These are phyloP conservation scores for Protomyctophum bolini DNA, from an alignment of 2,113 vertebrate species.

Conservation along the genomic window DNA sequence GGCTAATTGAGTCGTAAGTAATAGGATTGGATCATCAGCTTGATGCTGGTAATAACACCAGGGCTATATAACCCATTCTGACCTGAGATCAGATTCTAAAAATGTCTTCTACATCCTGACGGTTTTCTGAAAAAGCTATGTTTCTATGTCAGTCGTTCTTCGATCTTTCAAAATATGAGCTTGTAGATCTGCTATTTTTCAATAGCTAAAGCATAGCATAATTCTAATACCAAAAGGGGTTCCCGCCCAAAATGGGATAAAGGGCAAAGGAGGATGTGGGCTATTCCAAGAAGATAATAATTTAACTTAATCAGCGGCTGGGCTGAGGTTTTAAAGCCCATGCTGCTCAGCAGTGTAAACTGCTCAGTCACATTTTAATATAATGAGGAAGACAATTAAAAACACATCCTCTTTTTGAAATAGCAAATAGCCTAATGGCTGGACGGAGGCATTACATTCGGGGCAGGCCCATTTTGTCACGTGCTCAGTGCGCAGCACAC, in stretches of 20 bases:
- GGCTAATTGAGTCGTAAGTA: slow-evolving; percentile 63
- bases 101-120: too few relatives aligned
- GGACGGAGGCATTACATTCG: neutral
- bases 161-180: too few relatives aligned
- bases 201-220: too few relatives aligned
- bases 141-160: too few relatives aligned
- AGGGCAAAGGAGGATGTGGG: slow-evolving; percentile 64
- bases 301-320: slow-evolving; percentile 3
- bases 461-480: slow-evolving; percentile 21
- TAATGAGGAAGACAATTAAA: slow-evolving; percentile 54
- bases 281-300: slow-evolving; percentile 44
- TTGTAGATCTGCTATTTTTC: too few relatives aligned
- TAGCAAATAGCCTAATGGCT: slow-evolving; percentile 21
- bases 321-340: neutral
- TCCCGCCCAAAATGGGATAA: too few relatives aligned
- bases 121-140: too few relatives aligned
- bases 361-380: slow-evolving; percentile 50
- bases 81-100: too few relatives aligned
- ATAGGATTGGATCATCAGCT: slow-evolving; percentile 57
- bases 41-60: slow-evolving; percentile 55
- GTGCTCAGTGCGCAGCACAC: slow-evolving; percentile 10
- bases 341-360: slow-evolving; percentile 1
- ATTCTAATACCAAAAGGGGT: too few relatives aligned
- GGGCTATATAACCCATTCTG: too few relatives aligned
- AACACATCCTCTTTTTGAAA: slow-evolving; percentile 52